Base-by-base conservation (phyloP, 2,888 invertebrate genomes). In the Coremacera marginata region DNA sequence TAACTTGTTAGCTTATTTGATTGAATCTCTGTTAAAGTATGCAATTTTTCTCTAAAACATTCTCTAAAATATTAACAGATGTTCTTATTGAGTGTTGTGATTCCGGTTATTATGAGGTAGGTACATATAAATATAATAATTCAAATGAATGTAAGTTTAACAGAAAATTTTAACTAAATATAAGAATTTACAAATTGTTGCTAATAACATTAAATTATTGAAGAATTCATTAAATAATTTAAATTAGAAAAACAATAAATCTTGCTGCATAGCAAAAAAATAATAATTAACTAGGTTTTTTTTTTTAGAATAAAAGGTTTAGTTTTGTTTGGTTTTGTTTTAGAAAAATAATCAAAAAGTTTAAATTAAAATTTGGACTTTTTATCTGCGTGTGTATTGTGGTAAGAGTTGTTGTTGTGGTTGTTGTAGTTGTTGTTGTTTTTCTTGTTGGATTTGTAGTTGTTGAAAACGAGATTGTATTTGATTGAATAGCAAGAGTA, bases 401-500 rank as follows among this genome's bases (percentile, higher is more conserved):
- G 52, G n/a, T 27, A 63, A 34, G 34, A 16, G 72, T 63, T 55
- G 70, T 37, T 22, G 62, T 67, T 49, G 77, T 67, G 63, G 63
- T 70, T 52, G 72, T 75, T 55, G 77, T 57, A 44, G 55, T 55
- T 52, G 68, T 31, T 60, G 65, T 68, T 72, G 76, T 76, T 79
- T 75, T 81, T 78, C 79, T 76, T 49, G 67, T 67, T 60, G 76
- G 51, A 73, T 75, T 76, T 78, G 80, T 74, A 78, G 73, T 77
- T 76, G 78, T 44, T 11, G 44, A 67, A 72, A 75, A 72, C 75
- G 79, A 74, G 75, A 68, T 76, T 78, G 80, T 78, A 80, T 71
- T 77, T 78, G 80, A 79, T 80, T 83, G 80, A 83, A 78, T 82
- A 82, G 74, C 79, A 80, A 82, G 78, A 85, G 81, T 82, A 85